Conservation (phyloP, 2,888 invertebrate species). For the Nephrotoma flavescens region DNA sequence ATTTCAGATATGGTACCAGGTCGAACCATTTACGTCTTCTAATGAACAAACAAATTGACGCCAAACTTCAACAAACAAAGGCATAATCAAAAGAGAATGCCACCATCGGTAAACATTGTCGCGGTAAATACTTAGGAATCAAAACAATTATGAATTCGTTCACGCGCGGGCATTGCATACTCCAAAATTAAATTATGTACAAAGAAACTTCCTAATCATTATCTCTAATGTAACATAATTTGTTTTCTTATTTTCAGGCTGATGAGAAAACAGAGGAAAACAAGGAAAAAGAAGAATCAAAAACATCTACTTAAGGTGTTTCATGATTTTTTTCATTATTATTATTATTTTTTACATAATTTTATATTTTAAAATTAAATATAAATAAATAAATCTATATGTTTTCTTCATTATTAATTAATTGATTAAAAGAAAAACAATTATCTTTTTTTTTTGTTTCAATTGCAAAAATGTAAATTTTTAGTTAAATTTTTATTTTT, state of each 20-base stretch:
- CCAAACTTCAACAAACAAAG: too few species aligned
- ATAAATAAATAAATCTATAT: neutral
- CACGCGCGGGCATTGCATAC: too few species aligned
- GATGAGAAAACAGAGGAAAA: conserved; percentile 64
- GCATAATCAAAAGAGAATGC: too few species aligned
- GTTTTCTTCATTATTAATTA: neutral
- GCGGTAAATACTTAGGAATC: too few species aligned
- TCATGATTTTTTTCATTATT: neutral
- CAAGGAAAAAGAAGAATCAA: conserved; percentile 46
- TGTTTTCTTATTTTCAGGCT: conserved; percentile 34
- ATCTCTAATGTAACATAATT: neutral
- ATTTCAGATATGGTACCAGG: too few species aligned
- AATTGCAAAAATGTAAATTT: neutral
- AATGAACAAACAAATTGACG: too few species aligned
- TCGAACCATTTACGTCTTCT: too few species aligned
- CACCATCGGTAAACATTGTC: too few species aligned
- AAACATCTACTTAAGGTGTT: conserved; percentile 12
- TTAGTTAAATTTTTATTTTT: neutral
- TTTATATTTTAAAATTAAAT: neutral
- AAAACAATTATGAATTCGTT: too few species aligned
- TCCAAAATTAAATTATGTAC: too few species aligned
- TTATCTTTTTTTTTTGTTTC: neutral
- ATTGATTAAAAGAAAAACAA: neutral
- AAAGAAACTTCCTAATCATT: neutral
- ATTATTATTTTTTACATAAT: neutral